phyloP scores from a whole-genome alignment of 23 tunicate species.

The Styela clava region DNA sequence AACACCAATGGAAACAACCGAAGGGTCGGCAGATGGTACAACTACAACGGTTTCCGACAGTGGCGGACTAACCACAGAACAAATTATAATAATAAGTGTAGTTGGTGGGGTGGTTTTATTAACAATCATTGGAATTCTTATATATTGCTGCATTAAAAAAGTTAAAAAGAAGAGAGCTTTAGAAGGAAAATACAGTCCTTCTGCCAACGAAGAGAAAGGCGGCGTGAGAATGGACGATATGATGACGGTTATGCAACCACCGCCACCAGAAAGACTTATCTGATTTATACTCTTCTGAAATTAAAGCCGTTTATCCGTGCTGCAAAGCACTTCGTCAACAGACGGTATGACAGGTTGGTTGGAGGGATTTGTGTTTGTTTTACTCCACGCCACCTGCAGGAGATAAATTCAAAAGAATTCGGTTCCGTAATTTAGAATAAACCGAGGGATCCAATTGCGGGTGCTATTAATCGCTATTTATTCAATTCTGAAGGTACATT shows the following conservation, averaged over 20 bases:
- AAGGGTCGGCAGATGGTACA: background rate
- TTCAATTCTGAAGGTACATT: no score
- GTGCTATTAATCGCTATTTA: no score
- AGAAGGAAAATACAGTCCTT: conserved; percentile 91
- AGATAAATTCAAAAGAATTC: no score
- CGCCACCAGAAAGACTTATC: conserved; percentile 82
- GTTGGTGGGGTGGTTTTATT: conserved; percentile 61
- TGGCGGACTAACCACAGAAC: conserved; percentile 23
- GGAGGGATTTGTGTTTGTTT: no score
- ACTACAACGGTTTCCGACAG: background rate
- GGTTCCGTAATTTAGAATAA: no score
- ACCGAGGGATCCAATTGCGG: no score
- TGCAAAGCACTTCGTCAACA: no score
- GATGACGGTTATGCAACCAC: conserved; percentile 76
- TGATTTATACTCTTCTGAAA: conserved; percentile 32
- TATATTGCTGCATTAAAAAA: conserved; percentile 40
- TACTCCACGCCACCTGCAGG: no score
- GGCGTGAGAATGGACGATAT: conserved; percentile 77
- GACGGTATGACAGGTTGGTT: no score
- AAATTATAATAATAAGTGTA: conserved; percentile 42
- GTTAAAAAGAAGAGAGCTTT: conserved; percentile 69
- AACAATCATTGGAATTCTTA: conserved; percentile 20
- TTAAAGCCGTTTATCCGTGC: no score
- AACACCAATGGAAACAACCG: background rate
- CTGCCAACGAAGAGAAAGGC: conserved; percentile 83